These are phyloP conservation scores for Serranus cabrilla DNA, from an alignment of 2,797 vertebrate genomes.

Conservation along the genomic window DNA sequence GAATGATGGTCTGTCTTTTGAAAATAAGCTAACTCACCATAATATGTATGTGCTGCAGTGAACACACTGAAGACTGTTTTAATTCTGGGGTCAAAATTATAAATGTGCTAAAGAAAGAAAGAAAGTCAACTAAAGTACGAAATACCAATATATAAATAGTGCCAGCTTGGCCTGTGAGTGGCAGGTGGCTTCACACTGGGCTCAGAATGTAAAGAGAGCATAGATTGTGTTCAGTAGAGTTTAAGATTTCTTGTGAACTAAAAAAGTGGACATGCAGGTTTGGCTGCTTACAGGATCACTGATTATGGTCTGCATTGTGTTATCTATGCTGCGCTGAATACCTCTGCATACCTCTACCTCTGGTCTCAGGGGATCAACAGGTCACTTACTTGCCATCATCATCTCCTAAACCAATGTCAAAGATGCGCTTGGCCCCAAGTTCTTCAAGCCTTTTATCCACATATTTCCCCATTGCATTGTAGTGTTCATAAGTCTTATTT, in stretches of 20 bases:
- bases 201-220: not conserved
- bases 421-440: constrained; percentile 93
- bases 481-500: constrained; percentile 99
- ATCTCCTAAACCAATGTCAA: constrained; percentile 95
- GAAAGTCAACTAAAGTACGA: not conserved
- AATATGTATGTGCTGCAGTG: not conserved
- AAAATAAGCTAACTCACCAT: not conserved
- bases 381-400: constrained; percentile 96
- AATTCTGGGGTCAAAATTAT: not conserved
- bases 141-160: not conserved
- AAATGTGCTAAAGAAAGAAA: too few species aligned
- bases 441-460: constrained; percentile 95
- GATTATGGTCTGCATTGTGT: not conserved
- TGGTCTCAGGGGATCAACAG: not conserved
- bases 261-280: not conserved
- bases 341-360: not conserved
- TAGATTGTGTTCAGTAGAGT: not conserved
- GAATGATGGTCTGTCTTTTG: not conserved
- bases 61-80: not conserved
- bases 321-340: not conserved
- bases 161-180: not conserved
- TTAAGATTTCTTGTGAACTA: not conserved
- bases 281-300: not conserved
- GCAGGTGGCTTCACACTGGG: not conserved
- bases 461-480: constrained; percentile 97